These are phyloP conservation scores for Sternarchorhynchus goeldii DNA, from an alignment of 2,797 vertebrate genomes.

Conservation along the genomic window DNA sequence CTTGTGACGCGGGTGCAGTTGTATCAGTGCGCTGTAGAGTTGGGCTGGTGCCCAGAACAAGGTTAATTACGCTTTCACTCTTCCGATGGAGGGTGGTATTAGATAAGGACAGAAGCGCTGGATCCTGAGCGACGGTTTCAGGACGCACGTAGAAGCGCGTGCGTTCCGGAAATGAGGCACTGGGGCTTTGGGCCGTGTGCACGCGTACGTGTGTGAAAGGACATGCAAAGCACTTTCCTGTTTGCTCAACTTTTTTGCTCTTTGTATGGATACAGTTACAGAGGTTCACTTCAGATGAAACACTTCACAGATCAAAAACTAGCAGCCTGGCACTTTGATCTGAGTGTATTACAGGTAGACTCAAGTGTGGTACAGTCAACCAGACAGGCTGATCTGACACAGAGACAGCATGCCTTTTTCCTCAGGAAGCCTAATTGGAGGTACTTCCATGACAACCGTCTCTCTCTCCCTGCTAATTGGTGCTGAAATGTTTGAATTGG, in stretches of 20 bases:
- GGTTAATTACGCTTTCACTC: constrained; percentile 54
- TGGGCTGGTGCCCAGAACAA: constrained; percentile 48
- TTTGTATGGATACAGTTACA: background rate
- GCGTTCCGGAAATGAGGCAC: constrained; percentile 14
- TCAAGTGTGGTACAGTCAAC: no score
- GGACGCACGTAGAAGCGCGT: background rate
- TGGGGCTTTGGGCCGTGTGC: background rate
- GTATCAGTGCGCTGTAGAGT: constrained; percentile 23
- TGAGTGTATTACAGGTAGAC: background rate
- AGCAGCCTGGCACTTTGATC: background rate
- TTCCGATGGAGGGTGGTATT: constrained; percentile 46
- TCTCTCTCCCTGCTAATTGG: constrained; percentile 8
- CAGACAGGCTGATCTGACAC: background rate
- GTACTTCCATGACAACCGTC: background rate
- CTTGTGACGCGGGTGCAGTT: background rate
- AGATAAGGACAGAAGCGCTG: constrained; percentile 26
- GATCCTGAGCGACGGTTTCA: constrained; percentile 13
- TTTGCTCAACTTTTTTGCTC: constrained; percentile 8
- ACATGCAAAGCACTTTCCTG: background rate
- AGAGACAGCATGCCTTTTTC: background rate
- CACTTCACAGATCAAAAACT: background rate
- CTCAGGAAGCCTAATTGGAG: background rate
- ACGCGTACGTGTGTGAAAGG: background rate
- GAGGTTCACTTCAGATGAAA: background rate
- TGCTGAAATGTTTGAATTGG: background rate